A percentile compares a stretch with the other conserved stretches of the same genome.
These are phyloP conservation scores for Narcine bancroftii DNA, from an alignment of 2,113 vertebrate species.

Conservation along the genomic window DNA sequence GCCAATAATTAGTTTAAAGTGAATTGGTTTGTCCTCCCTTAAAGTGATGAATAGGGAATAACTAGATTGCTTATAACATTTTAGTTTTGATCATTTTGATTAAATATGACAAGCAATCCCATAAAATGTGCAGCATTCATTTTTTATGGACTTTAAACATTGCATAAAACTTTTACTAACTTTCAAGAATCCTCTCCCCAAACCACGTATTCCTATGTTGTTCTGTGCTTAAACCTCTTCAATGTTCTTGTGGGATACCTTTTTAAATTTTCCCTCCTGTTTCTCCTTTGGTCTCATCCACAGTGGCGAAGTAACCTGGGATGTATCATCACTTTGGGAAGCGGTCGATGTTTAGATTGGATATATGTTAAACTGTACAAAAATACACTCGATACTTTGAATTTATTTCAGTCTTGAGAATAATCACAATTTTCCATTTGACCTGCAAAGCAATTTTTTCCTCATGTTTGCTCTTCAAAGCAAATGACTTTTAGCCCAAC, in stretches of 20 bases:
- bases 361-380: background rate
- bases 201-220: background rate
- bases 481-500: background rate
- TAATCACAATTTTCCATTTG: background rate
- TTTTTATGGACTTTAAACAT: background rate
- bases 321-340: background rate
- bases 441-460: background rate
- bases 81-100: slow-evolving; percentile 8
- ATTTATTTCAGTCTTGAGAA: background rate
- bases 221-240: background rate
- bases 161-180: background rate
- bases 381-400: background rate
- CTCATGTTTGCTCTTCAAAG: background rate
- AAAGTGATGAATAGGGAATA: background rate
- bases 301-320: background rate
- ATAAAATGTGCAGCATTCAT: background rate
- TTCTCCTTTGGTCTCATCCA: background rate
- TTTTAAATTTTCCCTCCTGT: background rate
- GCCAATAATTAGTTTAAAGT: background rate
- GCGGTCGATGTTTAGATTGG: background rate
- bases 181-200: background rate
- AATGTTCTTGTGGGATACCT: background rate
- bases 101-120: background rate
- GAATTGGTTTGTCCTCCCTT: background rate
- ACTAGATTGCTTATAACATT: background rate